phyloP scores from a whole-genome alignment of 2,888 invertebrate species.

The Caenorhabditis sp. region DNA sequence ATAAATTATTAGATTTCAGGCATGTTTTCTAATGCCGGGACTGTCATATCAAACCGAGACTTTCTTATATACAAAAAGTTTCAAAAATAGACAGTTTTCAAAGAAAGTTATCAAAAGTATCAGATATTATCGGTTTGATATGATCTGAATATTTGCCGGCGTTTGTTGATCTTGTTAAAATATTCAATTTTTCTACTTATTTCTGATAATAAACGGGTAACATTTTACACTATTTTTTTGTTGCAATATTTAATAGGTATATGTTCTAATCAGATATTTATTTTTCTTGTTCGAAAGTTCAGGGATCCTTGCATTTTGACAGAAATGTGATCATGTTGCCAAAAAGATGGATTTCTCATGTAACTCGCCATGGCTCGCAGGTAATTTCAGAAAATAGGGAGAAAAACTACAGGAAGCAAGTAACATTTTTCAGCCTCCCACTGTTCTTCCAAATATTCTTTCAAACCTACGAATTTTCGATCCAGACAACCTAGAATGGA shows the following conservation, averaged over 20 bases:
- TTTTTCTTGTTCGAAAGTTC: too few relatives aligned
- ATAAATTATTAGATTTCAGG: background rate
- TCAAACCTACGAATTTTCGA: conserved; percentile 5
- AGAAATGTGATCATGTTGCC: background rate
- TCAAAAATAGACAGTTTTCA: too few relatives aligned
- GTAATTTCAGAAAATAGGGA: background rate
- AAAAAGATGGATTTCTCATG: background rate
- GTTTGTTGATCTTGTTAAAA: background rate
- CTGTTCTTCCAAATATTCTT: background rate
- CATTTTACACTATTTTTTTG: conserved; percentile 4
- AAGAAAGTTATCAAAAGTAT: too few relatives aligned
- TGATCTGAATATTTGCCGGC: too few relatives aligned
- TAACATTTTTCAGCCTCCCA: background rate
- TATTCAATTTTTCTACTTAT: background rate
- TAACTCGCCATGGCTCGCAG: background rate
- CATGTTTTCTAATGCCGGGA: too few relatives aligned
- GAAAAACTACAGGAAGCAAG: background rate
- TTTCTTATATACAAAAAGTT: too few relatives aligned
- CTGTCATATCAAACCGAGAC: too few relatives aligned
- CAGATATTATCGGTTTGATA: too few relatives aligned
- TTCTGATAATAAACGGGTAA: background rate
- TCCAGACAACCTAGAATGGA: conserved; percentile 5
- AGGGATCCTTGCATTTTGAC: too few relatives aligned
- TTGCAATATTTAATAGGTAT: background rate
- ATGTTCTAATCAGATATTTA: too few relatives aligned